These are phyloP conservation scores for Sthenelais limicola DNA, from an alignment of 2,888 invertebrate species.

Conservation along the genomic window DNA sequence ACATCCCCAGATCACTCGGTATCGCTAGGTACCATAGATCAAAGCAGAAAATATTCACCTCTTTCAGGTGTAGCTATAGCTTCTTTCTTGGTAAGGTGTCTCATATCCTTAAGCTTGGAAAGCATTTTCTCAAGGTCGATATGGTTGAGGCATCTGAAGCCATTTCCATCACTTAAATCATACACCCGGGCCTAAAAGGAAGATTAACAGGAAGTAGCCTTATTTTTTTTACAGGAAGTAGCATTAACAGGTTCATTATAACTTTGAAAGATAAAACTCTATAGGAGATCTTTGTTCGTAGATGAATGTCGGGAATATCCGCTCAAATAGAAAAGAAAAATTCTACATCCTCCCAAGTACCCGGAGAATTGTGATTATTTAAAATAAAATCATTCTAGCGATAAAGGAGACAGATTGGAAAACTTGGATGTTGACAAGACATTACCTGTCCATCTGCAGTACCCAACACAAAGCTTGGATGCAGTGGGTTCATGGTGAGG, in stretches of 20 bases:
- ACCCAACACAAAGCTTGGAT: slow-evolving; percentile 63
- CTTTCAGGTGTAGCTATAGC: slow-evolving; percentile 1
- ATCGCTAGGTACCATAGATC: too few relatives aligned
- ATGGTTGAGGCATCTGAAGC: slow-evolving; percentile 63
- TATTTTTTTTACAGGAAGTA: too few relatives aligned
- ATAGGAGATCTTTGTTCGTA: too few relatives aligned
- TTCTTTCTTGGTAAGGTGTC: neutral
- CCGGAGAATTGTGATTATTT: slow-evolving; percentile 1
- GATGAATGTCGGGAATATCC: too few relatives aligned
- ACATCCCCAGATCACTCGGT: too few relatives aligned
- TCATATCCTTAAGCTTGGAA: slow-evolving; percentile 31
- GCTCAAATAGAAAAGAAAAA: neutral
- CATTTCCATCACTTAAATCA: slow-evolving; percentile 66
- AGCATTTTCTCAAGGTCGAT: slow-evolving; percentile 59
- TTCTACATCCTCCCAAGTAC: neutral
- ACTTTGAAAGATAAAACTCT: too few relatives aligned
- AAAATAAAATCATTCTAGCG: neutral
- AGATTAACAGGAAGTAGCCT: neutral
- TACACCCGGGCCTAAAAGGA: slow-evolving; percentile 58
- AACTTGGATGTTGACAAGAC: too few relatives aligned
- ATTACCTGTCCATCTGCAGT: slow-evolving; percentile 64
- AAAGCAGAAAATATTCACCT: too few relatives aligned
- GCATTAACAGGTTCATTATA: too few relatives aligned
- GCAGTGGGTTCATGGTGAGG: slow-evolving; percentile 61
- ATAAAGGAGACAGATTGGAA: too few relatives aligned